A percentile compares a stretch with the other conserved stretches of the same genome.
phyloP scores from a whole-genome alignment of 53 echinoderm and acorn worm species.

The Arbacia lixula region DNA sequence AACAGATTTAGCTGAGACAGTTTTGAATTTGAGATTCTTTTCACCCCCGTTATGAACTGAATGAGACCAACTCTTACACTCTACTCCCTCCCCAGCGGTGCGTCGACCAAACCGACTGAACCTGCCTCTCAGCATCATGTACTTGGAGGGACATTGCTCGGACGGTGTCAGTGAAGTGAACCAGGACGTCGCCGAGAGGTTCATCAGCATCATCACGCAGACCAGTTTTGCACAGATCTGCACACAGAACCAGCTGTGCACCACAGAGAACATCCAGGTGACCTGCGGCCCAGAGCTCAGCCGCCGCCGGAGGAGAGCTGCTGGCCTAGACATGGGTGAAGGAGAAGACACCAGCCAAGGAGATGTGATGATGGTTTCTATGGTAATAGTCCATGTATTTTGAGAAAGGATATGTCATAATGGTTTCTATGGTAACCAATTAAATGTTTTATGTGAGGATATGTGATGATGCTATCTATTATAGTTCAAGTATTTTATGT shows the following conservation, averaged over 20 bases:
- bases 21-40: too few species aligned
- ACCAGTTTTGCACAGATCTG: constrained; percentile 44
- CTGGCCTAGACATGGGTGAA: neutral
- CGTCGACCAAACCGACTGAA: constrained; percentile 8
- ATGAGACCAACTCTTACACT: too few species aligned
- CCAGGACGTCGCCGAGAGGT: constrained; percentile 50
- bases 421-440: constrained; percentile 34
- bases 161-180: constrained; percentile 6
- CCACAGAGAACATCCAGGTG: constrained; percentile 49
- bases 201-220: constrained; percentile 41
- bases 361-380: neutral
- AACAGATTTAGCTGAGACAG: too few species aligned
- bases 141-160: constrained; percentile 60
- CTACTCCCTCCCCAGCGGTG: constrained; percentile 1
- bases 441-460: too few species aligned
- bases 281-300: constrained; percentile 40
- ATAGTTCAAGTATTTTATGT: too few species aligned
- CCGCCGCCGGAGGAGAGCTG: neutral
- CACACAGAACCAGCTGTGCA: constrained; percentile 40
- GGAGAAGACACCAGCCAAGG: too few species aligned
- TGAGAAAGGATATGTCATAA: neutral
- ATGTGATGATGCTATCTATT: too few species aligned
- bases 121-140: constrained; percentile 47
- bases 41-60: too few species aligned
- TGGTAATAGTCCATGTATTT: neutral